A percentile compares a stretch with the other conserved stretches of the same genome.
Conservation (phyloP, 2,113 vertebrate species). For the Neodontobutis hainanensis region DNA sequence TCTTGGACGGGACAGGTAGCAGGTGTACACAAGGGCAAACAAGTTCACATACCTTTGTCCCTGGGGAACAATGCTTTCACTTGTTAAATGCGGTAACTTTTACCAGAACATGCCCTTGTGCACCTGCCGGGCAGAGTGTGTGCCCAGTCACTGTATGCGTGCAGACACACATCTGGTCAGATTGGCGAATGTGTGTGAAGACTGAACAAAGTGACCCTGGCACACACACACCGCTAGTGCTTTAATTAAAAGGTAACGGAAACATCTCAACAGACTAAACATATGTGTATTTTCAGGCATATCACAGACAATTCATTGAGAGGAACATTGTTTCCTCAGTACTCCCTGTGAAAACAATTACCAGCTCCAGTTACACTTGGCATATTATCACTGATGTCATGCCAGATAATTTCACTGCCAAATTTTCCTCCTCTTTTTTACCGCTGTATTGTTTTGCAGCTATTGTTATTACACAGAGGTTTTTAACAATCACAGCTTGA, state of each 20-base stretch:
- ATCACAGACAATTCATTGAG: slow-evolving; percentile 41
- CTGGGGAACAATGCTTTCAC: slow-evolving; percentile 60
- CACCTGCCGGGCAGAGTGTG: slow-evolving; percentile 62
- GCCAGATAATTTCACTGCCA: slow-evolving; percentile 54
- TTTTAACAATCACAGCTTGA: slow-evolving; percentile 54
- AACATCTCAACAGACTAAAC: slow-evolving; percentile 22
- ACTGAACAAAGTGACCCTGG: slow-evolving; percentile 33
- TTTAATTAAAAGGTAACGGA: slow-evolving; percentile 26
- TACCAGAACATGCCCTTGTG: slow-evolving; percentile 45
- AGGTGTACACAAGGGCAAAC: slow-evolving; percentile 61
- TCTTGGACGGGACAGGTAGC: slow-evolving; percentile 60
- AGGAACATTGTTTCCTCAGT: slow-evolving; percentile 57
- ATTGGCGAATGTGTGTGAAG: slow-evolving; percentile 22
- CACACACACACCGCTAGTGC: slow-evolving; percentile 23
- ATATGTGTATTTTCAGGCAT: slow-evolving; percentile 37
- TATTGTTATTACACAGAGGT: slow-evolving; percentile 55
- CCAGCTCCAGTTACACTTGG: slow-evolving; percentile 57
- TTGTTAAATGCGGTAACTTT: slow-evolving; percentile 48
- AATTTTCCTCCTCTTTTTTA: slow-evolving; percentile 32
- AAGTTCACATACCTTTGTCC: slow-evolving; percentile 70
- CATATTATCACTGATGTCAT: slow-evolving; percentile 66
- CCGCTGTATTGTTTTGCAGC: slow-evolving; percentile 11
- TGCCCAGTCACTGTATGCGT: slow-evolving; percentile 30
- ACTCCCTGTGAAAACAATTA: slow-evolving; percentile 73
- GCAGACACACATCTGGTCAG: slow-evolving; percentile 32